Conservation (phyloP, 1,140 invertebrate species). For the Drosophila kepulauana region DNA sequence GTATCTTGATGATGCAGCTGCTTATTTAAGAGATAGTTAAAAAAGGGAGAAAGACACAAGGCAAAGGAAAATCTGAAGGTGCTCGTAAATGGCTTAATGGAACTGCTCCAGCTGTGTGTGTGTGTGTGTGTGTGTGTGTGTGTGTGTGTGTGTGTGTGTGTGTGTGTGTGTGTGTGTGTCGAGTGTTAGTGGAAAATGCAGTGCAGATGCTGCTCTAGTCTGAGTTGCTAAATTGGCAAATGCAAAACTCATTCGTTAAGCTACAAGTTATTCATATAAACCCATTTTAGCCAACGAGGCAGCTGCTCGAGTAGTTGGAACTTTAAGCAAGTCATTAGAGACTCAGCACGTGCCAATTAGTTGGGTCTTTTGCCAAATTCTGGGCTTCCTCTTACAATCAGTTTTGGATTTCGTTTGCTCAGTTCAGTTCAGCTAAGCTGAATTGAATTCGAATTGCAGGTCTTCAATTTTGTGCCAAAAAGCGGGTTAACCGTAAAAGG, state of each 20-base stretch:
- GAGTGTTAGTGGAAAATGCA: not conserved
- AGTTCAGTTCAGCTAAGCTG: slow-evolving; percentile 27
- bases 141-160: not conserved
- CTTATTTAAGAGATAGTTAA: slow-evolving; percentile 17
- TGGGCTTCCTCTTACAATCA: slow-evolving; percentile 24
- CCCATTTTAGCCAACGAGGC: slow-evolving; percentile 35
- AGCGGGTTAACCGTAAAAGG: slow-evolving; percentile 27
- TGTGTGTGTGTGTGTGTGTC: not conserved
- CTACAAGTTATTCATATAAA: slow-evolving; percentile 22
- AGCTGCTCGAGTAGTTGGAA: slow-evolving; percentile 46
- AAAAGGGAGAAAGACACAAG: not conserved
- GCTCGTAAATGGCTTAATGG: not conserved
- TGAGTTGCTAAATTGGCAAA: slow-evolving; percentile 44
- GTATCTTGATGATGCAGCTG: slow-evolving; percentile 24
- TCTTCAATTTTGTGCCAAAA: slow-evolving; percentile 41
- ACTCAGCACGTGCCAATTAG: slow-evolving; percentile 74
- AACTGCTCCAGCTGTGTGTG: slow-evolving; percentile 9
- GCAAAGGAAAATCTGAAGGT: not conserved
- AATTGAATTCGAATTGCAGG: slow-evolving; percentile 54
- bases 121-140: no score
- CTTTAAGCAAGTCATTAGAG: slow-evolving; percentile 73
- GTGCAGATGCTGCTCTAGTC: slow-evolving; percentile 16
- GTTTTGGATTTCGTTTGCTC: slow-evolving; percentile 2
- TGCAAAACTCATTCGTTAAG: slow-evolving; percentile 54
- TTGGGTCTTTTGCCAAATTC: slow-evolving; percentile 31